These are phyloP conservation scores for Lampris megalopsis DNA, from an alignment of 2,113 vertebrate species.

Conservation along the genomic window DNA sequence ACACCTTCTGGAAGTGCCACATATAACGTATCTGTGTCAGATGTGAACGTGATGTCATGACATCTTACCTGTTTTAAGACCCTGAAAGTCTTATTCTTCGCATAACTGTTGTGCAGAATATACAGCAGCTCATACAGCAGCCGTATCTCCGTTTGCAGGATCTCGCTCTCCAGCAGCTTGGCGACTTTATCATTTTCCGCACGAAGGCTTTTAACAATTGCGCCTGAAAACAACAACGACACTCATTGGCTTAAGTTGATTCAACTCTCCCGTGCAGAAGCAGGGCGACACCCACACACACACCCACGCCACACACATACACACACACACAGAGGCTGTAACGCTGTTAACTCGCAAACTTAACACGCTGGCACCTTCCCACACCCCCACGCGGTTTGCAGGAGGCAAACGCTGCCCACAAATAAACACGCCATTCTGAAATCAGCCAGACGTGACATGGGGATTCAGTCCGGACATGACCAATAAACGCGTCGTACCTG, in stretches of 20 bases:
- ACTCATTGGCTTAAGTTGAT: neutral
- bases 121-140: slow-evolving; percentile 77
- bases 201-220: slow-evolving; percentile 19
- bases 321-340: too few relatives aligned
- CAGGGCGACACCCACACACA: neutral
- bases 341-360: too few relatives aligned
- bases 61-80: slow-evolving; percentile 76
- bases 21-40: too few relatives aligned
- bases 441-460: neutral
- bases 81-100: slow-evolving; percentile 76
- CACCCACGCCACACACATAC: too few relatives aligned
- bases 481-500: slow-evolving; percentile 34
- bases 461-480: neutral
- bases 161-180: slow-evolving; percentile 60
- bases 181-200: slow-evolving; percentile 48
- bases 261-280: neutral
- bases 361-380: too few relatives aligned
- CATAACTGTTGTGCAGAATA: slow-evolving; percentile 68
- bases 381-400: neutral
- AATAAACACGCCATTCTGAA: neutral
- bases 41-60: neutral
- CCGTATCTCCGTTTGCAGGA: slow-evolving; percentile 78
- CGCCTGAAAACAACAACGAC: slow-evolving; percentile 26
- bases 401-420: neutral
- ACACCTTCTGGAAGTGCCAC: neutral